These are phyloP conservation scores for Chlorodrepanis virens DNA, from an alignment of 2,113 vertebrate species.

Conservation along the genomic window DNA sequence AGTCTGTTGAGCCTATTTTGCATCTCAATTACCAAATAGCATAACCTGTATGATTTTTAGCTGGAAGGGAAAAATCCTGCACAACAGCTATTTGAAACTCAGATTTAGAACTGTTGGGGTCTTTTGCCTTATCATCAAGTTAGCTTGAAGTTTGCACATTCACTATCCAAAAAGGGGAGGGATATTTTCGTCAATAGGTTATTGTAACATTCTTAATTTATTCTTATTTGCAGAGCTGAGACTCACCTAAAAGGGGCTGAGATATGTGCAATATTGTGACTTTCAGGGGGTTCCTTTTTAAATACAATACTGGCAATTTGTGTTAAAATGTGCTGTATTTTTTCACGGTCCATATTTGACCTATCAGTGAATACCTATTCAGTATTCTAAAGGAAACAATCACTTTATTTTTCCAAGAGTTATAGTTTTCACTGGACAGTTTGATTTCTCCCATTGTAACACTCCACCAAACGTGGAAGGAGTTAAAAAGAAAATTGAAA, in stretches of 20 bases:
- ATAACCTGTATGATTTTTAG: background rate
- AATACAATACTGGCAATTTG: background rate
- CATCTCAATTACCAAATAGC: background rate
- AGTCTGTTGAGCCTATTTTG: background rate
- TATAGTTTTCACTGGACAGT: background rate
- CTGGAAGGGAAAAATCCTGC: background rate
- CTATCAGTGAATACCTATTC: background rate
- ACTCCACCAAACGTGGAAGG: background rate
- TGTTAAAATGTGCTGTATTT: background rate
- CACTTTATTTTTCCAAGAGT: background rate
- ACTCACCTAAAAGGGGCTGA: background rate
- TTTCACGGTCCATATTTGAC: background rate
- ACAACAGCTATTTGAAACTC: background rate
- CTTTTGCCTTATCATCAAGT: background rate
- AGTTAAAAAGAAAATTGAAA: background rate
- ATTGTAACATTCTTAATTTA: background rate
- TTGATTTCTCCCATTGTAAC: background rate
- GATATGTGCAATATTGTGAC: background rate
- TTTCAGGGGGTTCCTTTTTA: background rate
- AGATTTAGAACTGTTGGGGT: background rate
- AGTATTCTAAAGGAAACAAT: background rate
- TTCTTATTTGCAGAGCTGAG: background rate
- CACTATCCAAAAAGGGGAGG: fast-evolving
- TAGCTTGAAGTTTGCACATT: background rate
- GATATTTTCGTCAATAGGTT: background rate